These are phyloP conservation scores for Cordilura impudica DNA, from an alignment of 2,888 invertebrate species.

Conservation along the genomic window DNA sequence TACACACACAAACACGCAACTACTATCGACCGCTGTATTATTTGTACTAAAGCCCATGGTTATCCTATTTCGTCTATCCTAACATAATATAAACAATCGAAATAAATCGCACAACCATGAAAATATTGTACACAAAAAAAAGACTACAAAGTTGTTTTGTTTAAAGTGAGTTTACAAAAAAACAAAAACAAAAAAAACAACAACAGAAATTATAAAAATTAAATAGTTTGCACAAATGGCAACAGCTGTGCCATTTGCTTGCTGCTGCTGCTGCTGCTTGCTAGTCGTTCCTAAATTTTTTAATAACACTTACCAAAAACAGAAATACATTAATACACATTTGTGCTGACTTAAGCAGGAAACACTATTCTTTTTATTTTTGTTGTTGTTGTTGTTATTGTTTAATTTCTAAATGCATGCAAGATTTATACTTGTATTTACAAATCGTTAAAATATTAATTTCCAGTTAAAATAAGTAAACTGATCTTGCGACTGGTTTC, in stretches of 20 bases:
- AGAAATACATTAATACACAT: slow-evolving; percentile 1
- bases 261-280: neutral
- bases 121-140: slow-evolving; percentile 33
- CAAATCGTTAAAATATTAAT: slow-evolving; percentile 50
- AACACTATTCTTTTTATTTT: slow-evolving; percentile 29
- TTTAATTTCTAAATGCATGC: slow-evolving; percentile 12
- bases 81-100: slow-evolving; percentile 27
- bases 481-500: slow-evolving; percentile 12
- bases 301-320: slow-evolving; percentile 47
- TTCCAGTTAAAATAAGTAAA: slow-evolving; percentile 57
- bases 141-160: neutral
- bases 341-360: slow-evolving; percentile 61
- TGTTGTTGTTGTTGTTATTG: slow-evolving; percentile 22
- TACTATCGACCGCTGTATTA: neutral
- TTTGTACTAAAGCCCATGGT: too few species aligned
- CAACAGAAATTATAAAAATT: slow-evolving; percentile 27
- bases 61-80: neutral
- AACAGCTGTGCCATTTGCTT: slow-evolving; percentile 55
- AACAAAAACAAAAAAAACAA: slow-evolving; percentile 19
- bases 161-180: slow-evolving; percentile 20
- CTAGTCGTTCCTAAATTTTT: slow-evolving; percentile 29
- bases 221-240: slow-evolving; percentile 53
- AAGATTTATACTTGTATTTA: slow-evolving; percentile 42
- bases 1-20: neutral
- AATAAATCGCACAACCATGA: slow-evolving; percentile 54